A percentile compares a stretch with the other conserved stretches of the same genome.
Conservation (phyloP, 2,888 invertebrate species). For the Spisula solida region DNA sequence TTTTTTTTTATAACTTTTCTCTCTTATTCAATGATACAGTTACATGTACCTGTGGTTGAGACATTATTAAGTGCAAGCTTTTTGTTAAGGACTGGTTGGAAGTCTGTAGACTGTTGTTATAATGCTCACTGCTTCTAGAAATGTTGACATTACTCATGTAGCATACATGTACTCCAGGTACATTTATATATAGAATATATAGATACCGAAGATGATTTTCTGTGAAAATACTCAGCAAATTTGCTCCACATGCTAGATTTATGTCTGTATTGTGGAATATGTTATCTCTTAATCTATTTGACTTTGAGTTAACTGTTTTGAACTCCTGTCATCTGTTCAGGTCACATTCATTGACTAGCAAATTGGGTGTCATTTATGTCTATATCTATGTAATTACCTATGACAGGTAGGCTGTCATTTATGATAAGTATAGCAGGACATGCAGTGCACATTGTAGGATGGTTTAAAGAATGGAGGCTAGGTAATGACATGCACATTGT, state of each 20-base stretch:
- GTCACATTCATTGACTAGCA: conserved; percentile 30
- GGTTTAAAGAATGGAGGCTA: no score
- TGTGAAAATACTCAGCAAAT: background rate
- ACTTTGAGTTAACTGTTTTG: background rate
- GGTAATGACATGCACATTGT: no score
- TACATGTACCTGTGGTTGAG: no score
- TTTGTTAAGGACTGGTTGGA: background rate
- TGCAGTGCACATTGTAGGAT: background rate
- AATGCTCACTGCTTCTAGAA: background rate
- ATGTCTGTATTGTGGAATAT: background rate
- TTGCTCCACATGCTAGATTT: background rate
- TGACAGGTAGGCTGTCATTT: conserved; percentile 26
- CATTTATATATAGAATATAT: background rate
- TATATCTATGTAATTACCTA: conserved; percentile 25
- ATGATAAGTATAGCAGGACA: conserved; percentile 9
- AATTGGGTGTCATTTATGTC: conserved; percentile 33
- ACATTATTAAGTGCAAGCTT: background rate
- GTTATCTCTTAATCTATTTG: background rate
- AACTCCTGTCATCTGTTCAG: conserved; percentile 11
- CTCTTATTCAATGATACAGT: background rate
- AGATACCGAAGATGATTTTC: background rate
- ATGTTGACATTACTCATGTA: background rate
- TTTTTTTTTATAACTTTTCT: background rate
- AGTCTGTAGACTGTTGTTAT: background rate
- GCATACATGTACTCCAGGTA: background rate